These are phyloP conservation scores for Nymphalis c-album DNA, from an alignment of 2,888 invertebrate genomes.

Conservation along the genomic window DNA sequence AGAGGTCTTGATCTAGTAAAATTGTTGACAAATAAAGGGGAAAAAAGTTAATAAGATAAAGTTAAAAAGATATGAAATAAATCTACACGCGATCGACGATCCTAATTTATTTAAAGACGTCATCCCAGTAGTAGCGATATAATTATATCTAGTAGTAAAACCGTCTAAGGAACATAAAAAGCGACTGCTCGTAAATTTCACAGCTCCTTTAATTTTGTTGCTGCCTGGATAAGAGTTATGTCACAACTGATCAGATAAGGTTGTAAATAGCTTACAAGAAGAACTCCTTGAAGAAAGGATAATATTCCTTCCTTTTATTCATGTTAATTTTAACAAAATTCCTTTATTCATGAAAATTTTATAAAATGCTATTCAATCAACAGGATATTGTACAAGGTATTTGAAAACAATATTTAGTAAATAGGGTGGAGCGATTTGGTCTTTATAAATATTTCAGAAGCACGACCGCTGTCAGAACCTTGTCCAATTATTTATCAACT, in stretches of 20 bases:
- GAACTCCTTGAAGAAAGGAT: neutral
- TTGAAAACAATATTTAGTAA: neutral
- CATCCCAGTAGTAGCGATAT: neutral
- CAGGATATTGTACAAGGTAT: neutral
- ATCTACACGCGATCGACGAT: neutral
- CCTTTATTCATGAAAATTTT: neutral
- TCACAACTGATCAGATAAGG: slow-evolving; percentile 7
- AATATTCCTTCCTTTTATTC: neutral
- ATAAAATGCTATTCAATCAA: neutral
- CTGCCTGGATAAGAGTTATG: neutral
- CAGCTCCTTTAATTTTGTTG: slow-evolving; percentile 6
- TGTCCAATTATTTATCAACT: neutral
- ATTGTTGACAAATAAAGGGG: too few species aligned
- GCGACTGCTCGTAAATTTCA: slow-evolving; percentile 6
- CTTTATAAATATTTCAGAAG: neutral
- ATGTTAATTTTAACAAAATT: neutral
- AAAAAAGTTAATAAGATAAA: too few species aligned
- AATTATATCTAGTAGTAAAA: neutral
- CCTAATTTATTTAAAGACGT: slow-evolving; percentile 1
- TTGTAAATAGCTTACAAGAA: neutral
- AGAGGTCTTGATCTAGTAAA: too few species aligned
- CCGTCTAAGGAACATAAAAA: slow-evolving; percentile 5
- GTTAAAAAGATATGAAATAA: too few species aligned
- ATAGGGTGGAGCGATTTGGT: neutral
- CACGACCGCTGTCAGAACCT: neutral